Base-by-base conservation (phyloP, 2,113 vertebrate genomes). In the Leucosticte australis region DNA sequence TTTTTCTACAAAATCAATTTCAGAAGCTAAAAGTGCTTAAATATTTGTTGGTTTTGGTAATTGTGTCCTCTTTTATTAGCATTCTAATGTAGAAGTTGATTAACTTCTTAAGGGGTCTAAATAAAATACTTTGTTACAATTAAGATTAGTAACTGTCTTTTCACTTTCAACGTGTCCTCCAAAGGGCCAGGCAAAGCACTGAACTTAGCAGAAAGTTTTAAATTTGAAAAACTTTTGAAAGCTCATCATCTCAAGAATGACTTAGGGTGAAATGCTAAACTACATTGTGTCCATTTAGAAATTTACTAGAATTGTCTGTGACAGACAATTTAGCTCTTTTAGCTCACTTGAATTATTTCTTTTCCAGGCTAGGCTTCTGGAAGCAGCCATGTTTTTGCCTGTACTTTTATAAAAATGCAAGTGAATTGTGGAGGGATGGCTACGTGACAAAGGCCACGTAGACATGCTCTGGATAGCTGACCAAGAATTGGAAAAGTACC, bases 171-270 rank as follows among this genome's bases (percentile, higher is more conserved):
- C 3, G 15, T n/a, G 3, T 50, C 9, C 4, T n/a, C 11, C 18
- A 73, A 76, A 69, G 5, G 5, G 0, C 3, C 21, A 13, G 10
- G 7, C 24, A 64, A 63, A 89, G 10, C 60, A 70, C 5, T 15
- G 6, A 8, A 81, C 50, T 92, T 57, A 77, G 20, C 7, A 60
- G 19, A 73, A 75, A 76, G 6, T 8, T 75, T 81, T 35, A 71
- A 18, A 47, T 60, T 59, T 60, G 16, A 28, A 64, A 59, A 52
- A 27, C 1, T n/a, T 55, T 31, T 60, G 23, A 69, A 80, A 57
- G 14, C 7, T 53, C 50, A 30, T 20, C 7, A n/a, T n/a, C 15
- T 19, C 0, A 0, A 70, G 22, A 24, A 47, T 14, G 18, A 37
- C 30, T 60, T 78, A 8, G 3, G 10, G 18, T 68, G 28, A 73